Base-by-base conservation (phyloP, 2,888 invertebrate species). In the Leptura quadrifasciata region DNA sequence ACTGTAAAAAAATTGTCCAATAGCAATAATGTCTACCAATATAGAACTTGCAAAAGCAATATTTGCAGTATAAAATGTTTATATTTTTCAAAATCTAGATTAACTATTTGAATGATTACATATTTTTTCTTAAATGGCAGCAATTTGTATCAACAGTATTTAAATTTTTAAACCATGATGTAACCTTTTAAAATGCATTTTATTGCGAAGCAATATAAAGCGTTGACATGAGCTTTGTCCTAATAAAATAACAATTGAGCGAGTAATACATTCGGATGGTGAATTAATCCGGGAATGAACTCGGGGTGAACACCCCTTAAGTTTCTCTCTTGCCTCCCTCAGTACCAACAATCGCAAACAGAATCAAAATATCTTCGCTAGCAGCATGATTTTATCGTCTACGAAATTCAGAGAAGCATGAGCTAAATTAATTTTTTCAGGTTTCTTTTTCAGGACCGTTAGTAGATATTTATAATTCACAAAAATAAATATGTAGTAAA, bases 211-310 rank as follows among this genome's bases (percentile, higher is more conserved):
- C 21, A 70, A 78, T 76, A 73, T 76, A 73, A 75, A 58, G 63
- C 69, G 76, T 71, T 67, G 79, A 79, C 78, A 74, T 76, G 79
- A 75, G 80, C 80, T 81, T 80, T 80, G 75, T 75, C 71, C 79
- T 80, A 78, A 81, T 80, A 84, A 85, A 85, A 86, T 85, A 85
- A 85, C 84, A 85, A 80, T 84, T 83, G 81, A 85, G 84, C 84
- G 85, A 79, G 58, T 76, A 76, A 78, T 76, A 82, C 81, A 73
- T 67, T 76, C 74, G 73, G 71, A 77, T 72, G 75, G 72, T 76
- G 79, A 79, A 77, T 80, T 80, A 80, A 80, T 80, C 80, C 77
- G 31, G 72, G 70, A 64, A 70, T 60, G 47, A 70, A 70, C 35
- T 60, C 47, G 52, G 70, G 70, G 72, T 64, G 72, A 54, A 72